These are phyloP conservation scores for Poecile montanus DNA, from an alignment of 2,797 vertebrate genomes.

Conservation along the genomic window DNA sequence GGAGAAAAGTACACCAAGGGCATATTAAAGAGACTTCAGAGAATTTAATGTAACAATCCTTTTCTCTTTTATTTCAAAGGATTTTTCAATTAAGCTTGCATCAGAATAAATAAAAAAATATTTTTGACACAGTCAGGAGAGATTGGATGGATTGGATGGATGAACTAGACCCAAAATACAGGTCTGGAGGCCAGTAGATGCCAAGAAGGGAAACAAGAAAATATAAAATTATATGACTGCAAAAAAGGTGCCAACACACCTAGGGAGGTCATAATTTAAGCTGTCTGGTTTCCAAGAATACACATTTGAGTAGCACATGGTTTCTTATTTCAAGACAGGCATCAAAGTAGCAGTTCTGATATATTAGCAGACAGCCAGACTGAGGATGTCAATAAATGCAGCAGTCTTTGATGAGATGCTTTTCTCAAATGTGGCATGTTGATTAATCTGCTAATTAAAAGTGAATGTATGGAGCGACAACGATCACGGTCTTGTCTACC, in stretches of 20 bases:
- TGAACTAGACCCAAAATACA: not conserved
- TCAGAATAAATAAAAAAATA: not conserved
- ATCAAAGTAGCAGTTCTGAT: slow-evolving; percentile 7
- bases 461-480: not conserved
- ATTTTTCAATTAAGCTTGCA: not conserved
- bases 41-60: not conserved
- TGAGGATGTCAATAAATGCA: not conserved
- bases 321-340: slow-evolving; percentile 29
- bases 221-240: not conserved
- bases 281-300: slow-evolving; percentile 31
- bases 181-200: not conserved
- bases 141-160: not conserved
- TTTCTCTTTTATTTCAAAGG: not conserved
- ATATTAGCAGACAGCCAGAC: not conserved
- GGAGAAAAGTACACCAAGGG: not conserved
- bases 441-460: slow-evolving; percentile 43
- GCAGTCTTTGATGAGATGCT: not conserved
- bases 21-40: not conserved
- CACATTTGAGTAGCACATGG: slow-evolving; percentile 30
- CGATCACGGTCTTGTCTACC: not conserved
- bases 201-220: slow-evolving; percentile 13
- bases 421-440: not conserved
- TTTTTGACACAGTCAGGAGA: not conserved
- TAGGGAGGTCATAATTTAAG: slow-evolving; percentile 36
- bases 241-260: slow-evolving; percentile 36